phyloP scores from a whole-genome alignment of 1,140 invertebrate genomes.

The Coenobita brevimanus region DNA sequence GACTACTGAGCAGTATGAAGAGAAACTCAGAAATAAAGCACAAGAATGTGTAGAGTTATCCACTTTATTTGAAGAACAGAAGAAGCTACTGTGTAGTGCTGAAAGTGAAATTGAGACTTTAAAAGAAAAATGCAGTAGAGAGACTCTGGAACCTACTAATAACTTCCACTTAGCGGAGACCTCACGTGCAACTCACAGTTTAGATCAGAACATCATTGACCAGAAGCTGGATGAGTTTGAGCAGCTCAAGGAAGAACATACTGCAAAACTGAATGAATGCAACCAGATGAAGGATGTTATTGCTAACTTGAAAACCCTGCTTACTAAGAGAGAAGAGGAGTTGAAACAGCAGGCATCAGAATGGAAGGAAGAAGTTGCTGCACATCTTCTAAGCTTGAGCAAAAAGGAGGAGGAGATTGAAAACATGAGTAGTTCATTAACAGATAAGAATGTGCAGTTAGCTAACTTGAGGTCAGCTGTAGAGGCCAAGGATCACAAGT shows the following conservation, averaged over 20 bases:
- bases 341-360: background rate
- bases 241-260: slow-evolving; percentile 16
- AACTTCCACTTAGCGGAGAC: too few relatives aligned
- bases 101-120: background rate
- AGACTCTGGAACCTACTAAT: too few relatives aligned
- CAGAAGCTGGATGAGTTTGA: slow-evolving; percentile 49
- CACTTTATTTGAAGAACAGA: background rate
- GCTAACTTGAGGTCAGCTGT: background rate
- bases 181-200: background rate
- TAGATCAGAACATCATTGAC: background rate
- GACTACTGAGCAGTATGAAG: background rate
- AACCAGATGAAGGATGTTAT: slow-evolving; percentile 19
- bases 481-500: slow-evolving; percentile 27
- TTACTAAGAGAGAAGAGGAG: slow-evolving; percentile 25
- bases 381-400: background rate
- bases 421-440: background rate
- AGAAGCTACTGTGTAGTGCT: background rate
- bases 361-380: slow-evolving; percentile 17
- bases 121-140: too few relatives aligned
- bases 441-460: background rate
- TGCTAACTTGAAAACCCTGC: slow-evolving; percentile 40
- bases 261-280: slow-evolving; percentile 7
- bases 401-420: slow-evolving; percentile 12
- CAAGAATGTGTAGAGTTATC: background rate
- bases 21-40: background rate